A percentile compares a stretch with the other conserved stretches of the same genome.
Evolutionary conservation across 1,140 invertebrate genomes (phyloP).

Genomic region (Heliconius melpomene): DNA sequence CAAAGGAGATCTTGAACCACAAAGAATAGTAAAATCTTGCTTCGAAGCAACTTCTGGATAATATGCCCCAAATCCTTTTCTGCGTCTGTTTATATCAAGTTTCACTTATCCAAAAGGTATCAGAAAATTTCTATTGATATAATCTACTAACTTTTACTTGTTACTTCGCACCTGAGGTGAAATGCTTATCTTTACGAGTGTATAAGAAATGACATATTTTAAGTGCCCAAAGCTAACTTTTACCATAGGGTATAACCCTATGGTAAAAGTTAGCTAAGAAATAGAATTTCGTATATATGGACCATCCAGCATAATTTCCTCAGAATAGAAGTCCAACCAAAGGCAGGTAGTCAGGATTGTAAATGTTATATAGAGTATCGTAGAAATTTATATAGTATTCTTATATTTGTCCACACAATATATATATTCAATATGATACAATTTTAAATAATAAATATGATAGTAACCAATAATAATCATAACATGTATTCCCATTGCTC

Average conservation of each 20-base stretch:
- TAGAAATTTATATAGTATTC: neutral
- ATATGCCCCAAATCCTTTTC: neutral
- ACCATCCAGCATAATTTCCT: too few species aligned
- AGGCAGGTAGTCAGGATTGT: too few species aligned
- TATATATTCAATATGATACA: slow-evolving; percentile 2
- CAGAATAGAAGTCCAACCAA: too few species aligned
- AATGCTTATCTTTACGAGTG: too few species aligned
- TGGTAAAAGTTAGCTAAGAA: too few species aligned
- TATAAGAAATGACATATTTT: too few species aligned
- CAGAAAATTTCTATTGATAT: too few species aligned
- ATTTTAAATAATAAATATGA: slow-evolving; percentile 3
- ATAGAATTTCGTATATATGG: too few species aligned
- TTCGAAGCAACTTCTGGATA: neutral
- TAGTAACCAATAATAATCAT: slow-evolving; percentile 29
- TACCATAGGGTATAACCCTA: too few species aligned
- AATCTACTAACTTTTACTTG: too few species aligned
- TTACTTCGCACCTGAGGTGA: too few species aligned
- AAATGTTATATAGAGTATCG: neutral
- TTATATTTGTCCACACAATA: neutral
- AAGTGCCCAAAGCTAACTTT: too few species aligned
- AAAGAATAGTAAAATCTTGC: neutral
- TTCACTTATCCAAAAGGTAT: neutral
- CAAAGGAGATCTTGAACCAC: slow-evolving; percentile 1
- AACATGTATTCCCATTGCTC: slow-evolving; percentile 39
- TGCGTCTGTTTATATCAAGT: neutral